Conservation (phyloP, 2,113 vertebrate genomes). For the Anarhynchus alexandrinus region DNA sequence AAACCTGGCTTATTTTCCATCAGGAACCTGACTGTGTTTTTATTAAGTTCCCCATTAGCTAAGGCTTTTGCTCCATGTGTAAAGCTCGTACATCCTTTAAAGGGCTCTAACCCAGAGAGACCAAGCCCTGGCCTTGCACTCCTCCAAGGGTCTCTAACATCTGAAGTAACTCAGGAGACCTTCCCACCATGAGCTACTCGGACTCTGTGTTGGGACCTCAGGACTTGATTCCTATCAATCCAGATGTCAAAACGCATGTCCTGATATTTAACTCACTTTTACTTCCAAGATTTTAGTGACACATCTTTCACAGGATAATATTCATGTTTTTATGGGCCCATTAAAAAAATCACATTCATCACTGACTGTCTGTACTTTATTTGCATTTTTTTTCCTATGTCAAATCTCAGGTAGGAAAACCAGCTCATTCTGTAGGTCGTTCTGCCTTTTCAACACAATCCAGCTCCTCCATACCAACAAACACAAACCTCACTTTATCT, state of each 20-base stretch:
- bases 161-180: background rate
- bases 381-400: background rate
- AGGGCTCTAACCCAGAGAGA: background rate
- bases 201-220: background rate
- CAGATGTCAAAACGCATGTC: background rate
- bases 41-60: background rate
- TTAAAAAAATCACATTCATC: background rate
- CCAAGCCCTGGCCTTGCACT: background rate
- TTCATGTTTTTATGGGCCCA: background rate
- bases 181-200: background rate
- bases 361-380: background rate
- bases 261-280: background rate
- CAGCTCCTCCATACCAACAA: background rate
- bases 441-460: background rate
- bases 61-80: background rate
- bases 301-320: background rate
- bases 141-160: background rate
- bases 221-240: background rate
- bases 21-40: background rate
- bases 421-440: background rate
- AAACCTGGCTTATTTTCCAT: conserved; percentile 23
- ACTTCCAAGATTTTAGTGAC: background rate
- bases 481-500: background rate
- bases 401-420: background rate
- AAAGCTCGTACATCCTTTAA: background rate